phyloP scores from a whole-genome alignment of 2,888 invertebrate genomes.

The Diarsia dahlii region DNA sequence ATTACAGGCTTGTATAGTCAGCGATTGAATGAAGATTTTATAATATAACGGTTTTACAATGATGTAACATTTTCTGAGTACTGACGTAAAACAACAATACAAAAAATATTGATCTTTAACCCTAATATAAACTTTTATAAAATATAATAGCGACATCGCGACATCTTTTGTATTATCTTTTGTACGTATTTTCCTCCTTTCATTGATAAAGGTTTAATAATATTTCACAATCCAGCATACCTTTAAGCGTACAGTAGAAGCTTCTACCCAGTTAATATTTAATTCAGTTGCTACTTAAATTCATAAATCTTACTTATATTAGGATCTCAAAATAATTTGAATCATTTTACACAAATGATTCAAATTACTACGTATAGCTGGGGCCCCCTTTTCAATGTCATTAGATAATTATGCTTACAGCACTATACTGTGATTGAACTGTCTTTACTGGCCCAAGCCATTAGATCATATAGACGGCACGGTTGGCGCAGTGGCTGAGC shows the following conservation, averaged over 20 bases:
- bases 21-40: constrained; percentile 5
- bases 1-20: neutral
- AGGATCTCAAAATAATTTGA: no score
- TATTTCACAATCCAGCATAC: neutral
- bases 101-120: constrained; percentile 26
- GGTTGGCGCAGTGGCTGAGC: no score
- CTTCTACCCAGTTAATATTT: neutral
- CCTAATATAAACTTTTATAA: neutral
- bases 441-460: no score
- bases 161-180: neutral
- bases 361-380: no score
- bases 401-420: no score
- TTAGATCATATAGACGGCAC: no score
- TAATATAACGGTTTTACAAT: constrained; percentile 5
- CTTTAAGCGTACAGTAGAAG: neutral
- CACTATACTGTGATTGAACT: no score
- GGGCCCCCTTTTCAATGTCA: no score
- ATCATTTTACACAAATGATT: no score
- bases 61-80: constrained; percentile 23
- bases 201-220: neutral
- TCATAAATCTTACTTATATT: no score
- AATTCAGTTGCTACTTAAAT: no score
- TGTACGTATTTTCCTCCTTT: constrained; percentile 21
- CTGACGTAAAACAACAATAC: neutral
- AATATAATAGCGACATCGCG: neutral